These are phyloP conservation scores for Pantherophis alleghaniensis DNA, from an alignment of 2,797 vertebrate species.

Conservation along the genomic window DNA sequence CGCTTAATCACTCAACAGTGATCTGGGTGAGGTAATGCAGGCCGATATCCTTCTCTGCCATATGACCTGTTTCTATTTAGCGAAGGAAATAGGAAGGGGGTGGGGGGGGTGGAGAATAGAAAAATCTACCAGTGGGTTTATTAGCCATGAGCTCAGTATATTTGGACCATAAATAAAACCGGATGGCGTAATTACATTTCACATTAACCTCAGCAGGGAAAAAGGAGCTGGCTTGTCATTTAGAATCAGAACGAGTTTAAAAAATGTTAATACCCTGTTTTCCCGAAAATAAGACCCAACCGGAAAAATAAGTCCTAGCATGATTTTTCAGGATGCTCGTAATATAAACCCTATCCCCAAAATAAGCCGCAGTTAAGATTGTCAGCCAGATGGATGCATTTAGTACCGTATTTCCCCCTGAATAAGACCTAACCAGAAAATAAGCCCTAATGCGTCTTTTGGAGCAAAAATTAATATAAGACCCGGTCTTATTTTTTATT, in stretches of 20 bases:
- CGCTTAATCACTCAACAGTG: conserved; percentile 47
- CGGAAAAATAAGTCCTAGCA: no score
- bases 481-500: no score
- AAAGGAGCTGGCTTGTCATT: conserved; percentile 55
- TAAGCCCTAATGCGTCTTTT: no score
- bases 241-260: conserved; percentile 66
- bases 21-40: conserved; percentile 43
- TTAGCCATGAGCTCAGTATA: conserved; percentile 60
- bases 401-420: no score
- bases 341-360: no score
- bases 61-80: not conserved
- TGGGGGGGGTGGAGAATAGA: not conserved
- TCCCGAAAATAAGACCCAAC: no score
- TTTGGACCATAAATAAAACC: conserved; percentile 67
- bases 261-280: conserved; percentile 26
- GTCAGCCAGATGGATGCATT: no score
- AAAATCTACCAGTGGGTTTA: conserved; percentile 36
- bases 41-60: conserved; percentile 20
- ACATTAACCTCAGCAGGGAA: conserved; percentile 55
- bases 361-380: no score
- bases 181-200: conserved; percentile 63
- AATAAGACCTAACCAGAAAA: no score
- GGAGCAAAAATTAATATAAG: no score
- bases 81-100: conserved; percentile 4
- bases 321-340: no score